Conservation (phyloP, 2,113 vertebrate species). For the Embiotoca jacksoni region DNA sequence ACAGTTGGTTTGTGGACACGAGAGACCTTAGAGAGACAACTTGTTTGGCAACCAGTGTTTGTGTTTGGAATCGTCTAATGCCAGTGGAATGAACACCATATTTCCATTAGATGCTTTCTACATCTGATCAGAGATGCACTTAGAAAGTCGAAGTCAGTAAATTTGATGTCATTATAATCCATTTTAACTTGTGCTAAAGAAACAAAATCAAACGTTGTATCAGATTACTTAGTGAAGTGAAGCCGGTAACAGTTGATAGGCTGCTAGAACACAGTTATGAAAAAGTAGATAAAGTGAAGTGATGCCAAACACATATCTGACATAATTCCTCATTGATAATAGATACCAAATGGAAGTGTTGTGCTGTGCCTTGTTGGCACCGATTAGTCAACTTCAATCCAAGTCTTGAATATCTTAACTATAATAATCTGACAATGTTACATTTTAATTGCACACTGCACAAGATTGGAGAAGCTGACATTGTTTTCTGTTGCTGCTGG, state of each 20-base stretch:
- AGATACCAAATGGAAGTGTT: neutral
- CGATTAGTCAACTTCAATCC: neutral
- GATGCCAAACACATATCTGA: neutral
- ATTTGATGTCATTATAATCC: neutral
- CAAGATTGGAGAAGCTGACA: neutral
- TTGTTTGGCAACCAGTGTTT: conserved; percentile 3
- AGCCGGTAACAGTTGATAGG: neutral
- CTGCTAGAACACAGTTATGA: neutral
- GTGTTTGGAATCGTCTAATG: neutral
- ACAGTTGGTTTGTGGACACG: conserved; percentile 14
- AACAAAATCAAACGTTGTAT: neutral
- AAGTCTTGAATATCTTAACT: neutral
- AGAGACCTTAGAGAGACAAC: neutral
- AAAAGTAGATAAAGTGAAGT: neutral
- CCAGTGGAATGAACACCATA: conserved; percentile 1
- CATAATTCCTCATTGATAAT: neutral
- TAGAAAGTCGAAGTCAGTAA: neutral
- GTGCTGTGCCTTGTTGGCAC: neutral
- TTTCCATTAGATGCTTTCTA: neutral
- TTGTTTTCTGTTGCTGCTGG: too few relatives aligned
- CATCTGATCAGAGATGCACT: neutral
- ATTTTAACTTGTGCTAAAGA: neutral
- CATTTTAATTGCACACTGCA: neutral
- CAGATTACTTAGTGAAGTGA: neutral
- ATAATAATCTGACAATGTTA: neutral